Conservation (phyloP, 2,888 invertebrate genomes). For the Liodrosophila aerea region DNA sequence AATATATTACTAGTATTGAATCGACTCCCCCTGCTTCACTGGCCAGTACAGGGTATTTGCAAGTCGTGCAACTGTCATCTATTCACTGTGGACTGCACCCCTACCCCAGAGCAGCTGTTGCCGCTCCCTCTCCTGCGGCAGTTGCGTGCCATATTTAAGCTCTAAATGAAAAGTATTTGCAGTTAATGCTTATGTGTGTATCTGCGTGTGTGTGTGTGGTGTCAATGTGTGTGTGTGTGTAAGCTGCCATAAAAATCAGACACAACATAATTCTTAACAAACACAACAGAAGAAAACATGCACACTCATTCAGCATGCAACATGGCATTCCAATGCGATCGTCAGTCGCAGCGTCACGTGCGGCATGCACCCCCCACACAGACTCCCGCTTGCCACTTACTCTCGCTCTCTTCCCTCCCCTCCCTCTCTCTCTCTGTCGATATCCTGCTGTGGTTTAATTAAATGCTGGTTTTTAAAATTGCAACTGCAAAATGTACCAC, state of each 20-base stretch:
- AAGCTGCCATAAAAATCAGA: conserved; percentile 67
- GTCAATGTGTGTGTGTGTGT: conserved; percentile 28
- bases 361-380: conserved; percentile 33
- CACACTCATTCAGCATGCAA: conserved; percentile 66
- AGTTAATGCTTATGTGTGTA: conserved; percentile 14
- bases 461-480: conserved; percentile 74
- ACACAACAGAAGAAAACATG: conserved; percentile 45
- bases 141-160: conserved; percentile 47
- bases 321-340: conserved; percentile 41
- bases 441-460: conserved; percentile 64
- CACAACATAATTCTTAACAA: conserved; percentile 57
- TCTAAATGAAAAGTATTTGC: conserved; percentile 46
- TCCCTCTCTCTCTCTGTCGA: conserved; percentile 1
- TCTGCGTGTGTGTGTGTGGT: conserved; percentile 2
- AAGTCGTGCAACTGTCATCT: not conserved
- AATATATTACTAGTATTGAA: no score
- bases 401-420: not conserved
- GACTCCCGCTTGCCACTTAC: not conserved
- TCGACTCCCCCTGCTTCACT: not conserved
- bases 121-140: not conserved
- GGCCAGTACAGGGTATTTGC: conserved; percentile 9
- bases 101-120: conserved; percentile 3
- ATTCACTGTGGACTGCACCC: not conserved
- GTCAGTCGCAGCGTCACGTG: conserved; percentile 58
- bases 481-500: conserved; percentile 75